Evolutionary conservation across 2,113 vertebrate species (phyloP).

Genomic region (Gambusia affinis): DNA sequence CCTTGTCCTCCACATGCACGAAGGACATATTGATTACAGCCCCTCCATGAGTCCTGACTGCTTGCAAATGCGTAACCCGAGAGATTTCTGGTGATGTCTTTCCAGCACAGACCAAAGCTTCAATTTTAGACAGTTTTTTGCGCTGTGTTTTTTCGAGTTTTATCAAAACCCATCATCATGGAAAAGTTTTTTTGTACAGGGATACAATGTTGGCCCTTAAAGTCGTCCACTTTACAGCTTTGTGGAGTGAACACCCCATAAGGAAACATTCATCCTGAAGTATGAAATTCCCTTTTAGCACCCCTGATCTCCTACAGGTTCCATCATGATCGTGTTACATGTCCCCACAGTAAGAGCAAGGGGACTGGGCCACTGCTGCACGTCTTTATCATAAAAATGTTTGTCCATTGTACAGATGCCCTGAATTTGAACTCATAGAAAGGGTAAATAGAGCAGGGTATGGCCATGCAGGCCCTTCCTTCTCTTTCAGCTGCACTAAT

Average conservation of each 20-base stretch:
- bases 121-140: constrained; percentile 22
- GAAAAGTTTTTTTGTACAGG: constrained; percentile 1
- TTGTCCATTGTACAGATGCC: constrained; percentile 67
- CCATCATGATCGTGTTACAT: constrained; percentile 59
- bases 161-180: constrained; percentile 17
- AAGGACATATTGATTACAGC: constrained; percentile 44
- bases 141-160: constrained; percentile 25
- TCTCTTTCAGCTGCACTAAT: constrained; percentile 77
- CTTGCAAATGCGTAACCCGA: constrained; percentile 39
- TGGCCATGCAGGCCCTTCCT: constrained; percentile 61
- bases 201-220: constrained; percentile 27
- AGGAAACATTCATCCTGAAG: constrained; percentile 48
- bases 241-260: constrained; percentile 34
- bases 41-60: constrained; percentile 29
- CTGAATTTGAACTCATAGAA: constrained; percentile 63
- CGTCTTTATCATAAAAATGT: constrained; percentile 63
- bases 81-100: constrained; percentile 22
- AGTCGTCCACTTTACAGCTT: constrained; percentile 43
- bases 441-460: constrained; percentile 58
- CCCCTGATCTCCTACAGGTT: constrained; percentile 61
- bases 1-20: constrained; percentile 50
- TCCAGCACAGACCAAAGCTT: constrained; percentile 14
- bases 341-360: constrained; percentile 3
- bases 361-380: constrained; percentile 37
- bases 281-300: constrained; percentile 67